These are phyloP conservation scores for Dryobotodes eremita DNA, from an alignment of 2,888 invertebrate species.

Conservation along the genomic window DNA sequence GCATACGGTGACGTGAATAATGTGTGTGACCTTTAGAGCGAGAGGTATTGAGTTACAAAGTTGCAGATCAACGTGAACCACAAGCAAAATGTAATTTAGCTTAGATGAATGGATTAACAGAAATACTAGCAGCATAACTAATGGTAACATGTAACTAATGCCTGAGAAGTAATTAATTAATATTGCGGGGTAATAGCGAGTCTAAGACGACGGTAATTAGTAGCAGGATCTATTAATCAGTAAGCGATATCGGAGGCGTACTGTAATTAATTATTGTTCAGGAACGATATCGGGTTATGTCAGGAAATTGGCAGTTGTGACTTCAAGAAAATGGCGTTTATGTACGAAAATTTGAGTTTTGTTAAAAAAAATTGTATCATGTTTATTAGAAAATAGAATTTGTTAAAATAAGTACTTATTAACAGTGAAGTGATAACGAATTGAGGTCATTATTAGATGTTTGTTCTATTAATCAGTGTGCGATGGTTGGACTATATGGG, in stretches of 20 bases:
- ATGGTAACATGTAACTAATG: slow-evolving; percentile 4
- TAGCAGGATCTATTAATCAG: slow-evolving; percentile 12
- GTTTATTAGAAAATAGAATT: too few species aligned
- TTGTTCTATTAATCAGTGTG: slow-evolving; percentile 8
- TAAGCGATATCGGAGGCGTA: not conserved
- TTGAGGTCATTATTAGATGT: slow-evolving; percentile 11
- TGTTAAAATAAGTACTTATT: not conserved
- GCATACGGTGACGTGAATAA: not conserved
- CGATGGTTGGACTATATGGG: not conserved
- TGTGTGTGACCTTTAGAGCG: not conserved
- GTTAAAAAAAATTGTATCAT: too few species aligned
- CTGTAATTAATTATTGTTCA: slow-evolving; percentile 10
- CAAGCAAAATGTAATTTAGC: not conserved
- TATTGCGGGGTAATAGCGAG: not conserved
- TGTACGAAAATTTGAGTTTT: not conserved
- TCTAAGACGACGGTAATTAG: slow-evolving; percentile 1
- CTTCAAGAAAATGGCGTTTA: too few species aligned
- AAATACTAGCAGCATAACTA: not conserved
- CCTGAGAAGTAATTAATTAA: slow-evolving; percentile 11
- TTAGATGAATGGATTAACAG: not conserved
- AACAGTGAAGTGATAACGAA: slow-evolving; percentile 24
- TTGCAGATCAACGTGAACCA: not conserved
- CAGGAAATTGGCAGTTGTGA: not conserved
- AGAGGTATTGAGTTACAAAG: not conserved
- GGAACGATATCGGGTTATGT: not conserved